phyloP scores from a whole-genome alignment of 2,888 invertebrate genomes.

The Odontothrips loti region DNA sequence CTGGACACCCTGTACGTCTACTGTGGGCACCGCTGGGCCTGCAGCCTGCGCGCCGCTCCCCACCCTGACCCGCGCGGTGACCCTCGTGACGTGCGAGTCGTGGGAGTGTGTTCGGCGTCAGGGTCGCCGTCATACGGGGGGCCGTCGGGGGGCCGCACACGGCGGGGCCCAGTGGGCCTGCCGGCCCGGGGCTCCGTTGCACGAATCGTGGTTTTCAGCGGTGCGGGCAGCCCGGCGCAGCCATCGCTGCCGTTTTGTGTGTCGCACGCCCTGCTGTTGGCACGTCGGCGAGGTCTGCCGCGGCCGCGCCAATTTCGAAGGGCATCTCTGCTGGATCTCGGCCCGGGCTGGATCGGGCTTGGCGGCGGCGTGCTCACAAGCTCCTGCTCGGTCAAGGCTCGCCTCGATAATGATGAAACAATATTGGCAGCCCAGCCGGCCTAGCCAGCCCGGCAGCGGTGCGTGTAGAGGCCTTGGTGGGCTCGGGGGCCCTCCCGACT shows the following conservation, averaged over 20 bases:
- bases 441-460: background rate
- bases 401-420: constrained; percentile 10
- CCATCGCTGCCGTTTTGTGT: background rate
- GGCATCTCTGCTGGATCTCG: no score
- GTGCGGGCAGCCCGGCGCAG: no score
- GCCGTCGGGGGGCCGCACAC: no score
- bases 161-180: background rate
- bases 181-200: background rate
- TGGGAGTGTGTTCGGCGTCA: background rate
- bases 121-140: no score
- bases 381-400: background rate
- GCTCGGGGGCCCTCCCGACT: background rate
- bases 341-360: no score
- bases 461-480: background rate
- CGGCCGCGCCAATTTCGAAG: background rate
- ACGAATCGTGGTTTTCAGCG: no score
- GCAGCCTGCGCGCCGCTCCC: no score
- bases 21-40: no score
- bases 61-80: no score
- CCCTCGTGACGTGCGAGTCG: background rate
- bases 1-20: no score
- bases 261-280: background rate
- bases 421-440: background rate
- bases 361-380: no score
- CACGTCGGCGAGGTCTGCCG: background rate